Evolutionary conservation across 2,113 vertebrate species (phyloP).

Genomic region (Gobiocypris rarus): DNA sequence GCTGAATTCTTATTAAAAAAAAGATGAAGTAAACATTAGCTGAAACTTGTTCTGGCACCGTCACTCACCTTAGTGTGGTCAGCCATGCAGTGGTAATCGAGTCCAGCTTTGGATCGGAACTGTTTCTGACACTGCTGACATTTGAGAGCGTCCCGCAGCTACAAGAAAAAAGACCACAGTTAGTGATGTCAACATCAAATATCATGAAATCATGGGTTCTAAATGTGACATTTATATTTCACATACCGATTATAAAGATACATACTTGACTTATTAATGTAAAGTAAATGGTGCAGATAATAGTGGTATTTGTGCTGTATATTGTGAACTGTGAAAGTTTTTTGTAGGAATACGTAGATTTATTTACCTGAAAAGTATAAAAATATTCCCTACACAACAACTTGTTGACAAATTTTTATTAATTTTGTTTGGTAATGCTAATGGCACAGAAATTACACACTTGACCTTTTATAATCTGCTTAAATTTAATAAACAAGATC

Average conservation of each 20-base stretch:
- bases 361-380: neutral
- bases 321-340: no score
- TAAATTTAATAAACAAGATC: no score
- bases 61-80: conserved; percentile 88
- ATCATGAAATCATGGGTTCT: conserved; percentile 36
- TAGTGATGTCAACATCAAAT: conserved; percentile 47
- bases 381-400: neutral
- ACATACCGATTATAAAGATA: neutral
- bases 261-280: no score
- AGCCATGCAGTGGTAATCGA: conserved; percentile 97
- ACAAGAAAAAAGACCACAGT: conserved; percentile 49
- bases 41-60: conserved; percentile 37
- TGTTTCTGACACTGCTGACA: conserved; percentile 97
- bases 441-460: neutral
- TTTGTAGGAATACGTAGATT: neutral
- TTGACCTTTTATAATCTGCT: neutral
- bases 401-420: neutral
- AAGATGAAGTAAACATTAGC: neutral
- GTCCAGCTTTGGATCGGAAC: conserved; percentile 96
- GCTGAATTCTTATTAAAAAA: neutral
- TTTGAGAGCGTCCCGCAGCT: conserved; percentile 95
- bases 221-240: neutral
- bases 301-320: no score
- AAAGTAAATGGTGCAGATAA: no score
- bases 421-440: neutral